phyloP scores from a whole-genome alignment of 2,888 invertebrate genomes.

The Tanytarsus gracilentus region DNA sequence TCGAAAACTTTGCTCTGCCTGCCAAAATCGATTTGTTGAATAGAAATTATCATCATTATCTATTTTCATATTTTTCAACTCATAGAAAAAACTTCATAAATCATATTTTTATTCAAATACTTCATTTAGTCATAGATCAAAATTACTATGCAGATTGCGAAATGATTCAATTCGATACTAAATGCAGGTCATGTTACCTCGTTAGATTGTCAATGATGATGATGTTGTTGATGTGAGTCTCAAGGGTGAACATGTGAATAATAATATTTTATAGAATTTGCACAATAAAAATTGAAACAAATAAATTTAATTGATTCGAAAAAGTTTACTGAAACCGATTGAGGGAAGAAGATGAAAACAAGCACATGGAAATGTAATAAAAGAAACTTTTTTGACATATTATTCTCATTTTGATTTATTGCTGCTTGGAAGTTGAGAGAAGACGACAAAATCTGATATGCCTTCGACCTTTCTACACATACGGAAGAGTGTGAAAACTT shows the following conservation, averaged over 20 bases:
- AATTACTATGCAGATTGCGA: slow-evolving; percentile 10
- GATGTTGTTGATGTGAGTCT: too few species aligned
- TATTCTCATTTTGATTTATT: slow-evolving; percentile 26
- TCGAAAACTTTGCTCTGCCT: not conserved
- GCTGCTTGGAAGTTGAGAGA: not conserved
- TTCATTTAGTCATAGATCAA: not conserved
- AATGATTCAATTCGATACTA: not conserved
- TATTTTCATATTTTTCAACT: not conserved
- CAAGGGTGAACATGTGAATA: too few species aligned
- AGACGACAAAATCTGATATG: slow-evolving; percentile 17
- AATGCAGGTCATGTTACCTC: slow-evolving; percentile 1
- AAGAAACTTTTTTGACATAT: slow-evolving; percentile 26
- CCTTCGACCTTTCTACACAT: not conserved
- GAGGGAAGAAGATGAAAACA: not conserved
- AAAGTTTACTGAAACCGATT: too few species aligned
- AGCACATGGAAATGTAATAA: not conserved
- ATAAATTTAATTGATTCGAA: too few species aligned
- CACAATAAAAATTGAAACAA: too few species aligned
- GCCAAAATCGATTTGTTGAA: not conserved
- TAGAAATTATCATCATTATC: not conserved
- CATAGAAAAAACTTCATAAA: not conserved
- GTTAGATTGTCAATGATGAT: too few species aligned
- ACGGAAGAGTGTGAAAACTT: not conserved
- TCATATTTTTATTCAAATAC: not conserved
- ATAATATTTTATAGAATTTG: too few species aligned